phyloP scores from a whole-genome alignment of 2,113 vertebrate genomes.

The Patagioenas fasciata region DNA sequence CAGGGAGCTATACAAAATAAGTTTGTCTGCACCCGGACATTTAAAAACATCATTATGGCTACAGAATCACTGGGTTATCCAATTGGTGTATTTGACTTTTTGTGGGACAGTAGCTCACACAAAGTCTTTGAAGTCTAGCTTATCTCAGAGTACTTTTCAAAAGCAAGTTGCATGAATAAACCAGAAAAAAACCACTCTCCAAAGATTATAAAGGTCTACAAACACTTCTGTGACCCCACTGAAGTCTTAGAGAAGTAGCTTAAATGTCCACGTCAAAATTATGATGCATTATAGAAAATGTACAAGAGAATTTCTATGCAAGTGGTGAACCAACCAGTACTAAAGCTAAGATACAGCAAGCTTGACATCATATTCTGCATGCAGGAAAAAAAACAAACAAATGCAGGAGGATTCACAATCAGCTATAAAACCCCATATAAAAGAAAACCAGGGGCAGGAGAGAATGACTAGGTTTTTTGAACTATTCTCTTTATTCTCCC shows the following conservation, averaged over 20 bases:
- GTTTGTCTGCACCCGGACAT: background rate
- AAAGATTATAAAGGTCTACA: background rate
- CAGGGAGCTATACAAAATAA: background rate
- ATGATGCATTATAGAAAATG: background rate
- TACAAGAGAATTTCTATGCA: background rate
- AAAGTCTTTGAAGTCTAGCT: background rate
- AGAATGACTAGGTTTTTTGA: background rate
- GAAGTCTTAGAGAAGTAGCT: background rate
- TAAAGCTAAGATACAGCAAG: background rate
- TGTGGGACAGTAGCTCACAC: background rate
- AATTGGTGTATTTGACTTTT: background rate
- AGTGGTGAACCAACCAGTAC: background rate
- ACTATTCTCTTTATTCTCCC: background rate
- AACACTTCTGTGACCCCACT: slow-evolving; percentile 2
- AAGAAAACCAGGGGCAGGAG: background rate
- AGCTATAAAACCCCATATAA: background rate
- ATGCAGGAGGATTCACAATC: background rate
- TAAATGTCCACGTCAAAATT: slow-evolving; percentile 1
- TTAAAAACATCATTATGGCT: background rate
- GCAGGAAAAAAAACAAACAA: background rate
- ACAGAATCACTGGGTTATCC: background rate
- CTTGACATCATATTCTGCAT: background rate
- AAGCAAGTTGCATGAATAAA: background rate
- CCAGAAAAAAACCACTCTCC: background rate
- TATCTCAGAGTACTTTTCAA: background rate